Percentiles rank a stretch among this genome's conserved stretches.
Conservation (phyloP, 2,888 invertebrate genomes). For the Troilus luridus region DNA sequence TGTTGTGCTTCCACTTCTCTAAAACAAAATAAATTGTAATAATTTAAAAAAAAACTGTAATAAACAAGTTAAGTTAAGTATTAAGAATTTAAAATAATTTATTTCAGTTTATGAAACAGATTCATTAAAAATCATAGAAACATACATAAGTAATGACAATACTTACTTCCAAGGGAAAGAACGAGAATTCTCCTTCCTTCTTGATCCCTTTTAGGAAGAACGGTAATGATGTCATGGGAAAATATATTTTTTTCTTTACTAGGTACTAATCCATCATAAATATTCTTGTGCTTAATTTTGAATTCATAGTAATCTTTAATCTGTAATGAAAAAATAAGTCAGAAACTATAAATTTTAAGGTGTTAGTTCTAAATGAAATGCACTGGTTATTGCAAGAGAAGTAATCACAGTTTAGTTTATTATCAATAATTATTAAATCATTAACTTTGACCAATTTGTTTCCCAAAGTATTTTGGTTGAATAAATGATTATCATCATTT, state of each 20-base stretch:
- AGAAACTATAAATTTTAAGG: no score
- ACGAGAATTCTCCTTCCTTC: slow-evolving; percentile 79
- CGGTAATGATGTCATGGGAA: slow-evolving; percentile 76
- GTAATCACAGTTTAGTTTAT: no score
- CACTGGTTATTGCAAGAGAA: no score
- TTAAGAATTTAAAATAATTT: no score
- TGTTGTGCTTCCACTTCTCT: slow-evolving; percentile 82
- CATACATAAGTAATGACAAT: neutral
- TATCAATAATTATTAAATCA: no score
- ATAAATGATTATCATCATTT: no score
- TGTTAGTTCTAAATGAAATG: no score
- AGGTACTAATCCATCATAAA: slow-evolving; percentile 77
- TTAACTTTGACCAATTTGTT: no score
- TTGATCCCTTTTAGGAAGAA: slow-evolving; percentile 79
- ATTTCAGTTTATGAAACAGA: neutral
- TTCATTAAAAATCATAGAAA: neutral
- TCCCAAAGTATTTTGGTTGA: no score
- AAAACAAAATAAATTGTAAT: slow-evolving; percentile 32
- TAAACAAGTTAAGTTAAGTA: neutral
- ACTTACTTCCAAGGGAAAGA: slow-evolving; percentile 80
- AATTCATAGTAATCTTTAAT: slow-evolving; percentile 82
- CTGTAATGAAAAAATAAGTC: slow-evolving; percentile 69
- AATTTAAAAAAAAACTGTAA: no score
- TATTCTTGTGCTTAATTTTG: slow-evolving; percentile 75
- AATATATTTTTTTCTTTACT: slow-evolving; percentile 76